Evolutionary conservation across 1,140 invertebrate species (phyloP).

Genomic region (Anoplolepis gracilipes): DNA sequence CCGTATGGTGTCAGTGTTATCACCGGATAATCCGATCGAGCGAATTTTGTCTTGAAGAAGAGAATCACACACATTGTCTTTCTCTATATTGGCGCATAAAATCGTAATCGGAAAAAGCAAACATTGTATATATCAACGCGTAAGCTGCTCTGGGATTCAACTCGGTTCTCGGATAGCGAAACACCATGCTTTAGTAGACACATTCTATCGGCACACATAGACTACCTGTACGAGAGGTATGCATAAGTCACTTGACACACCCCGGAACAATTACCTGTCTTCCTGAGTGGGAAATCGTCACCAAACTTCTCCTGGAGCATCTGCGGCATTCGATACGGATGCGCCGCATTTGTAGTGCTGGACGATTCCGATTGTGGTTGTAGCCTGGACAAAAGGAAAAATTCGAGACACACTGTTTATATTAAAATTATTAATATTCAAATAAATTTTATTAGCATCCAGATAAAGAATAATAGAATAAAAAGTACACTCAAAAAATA

Average conservation of each 20-base stretch:
- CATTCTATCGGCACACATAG: conserved; percentile 79
- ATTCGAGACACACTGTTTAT: not conserved
- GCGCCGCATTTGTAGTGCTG: conserved; percentile 86
- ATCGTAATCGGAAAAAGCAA: conserved; percentile 44
- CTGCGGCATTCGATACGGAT: conserved; percentile 90
- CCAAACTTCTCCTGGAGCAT: conserved; percentile 86
- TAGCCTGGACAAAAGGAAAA: conserved; percentile 74
- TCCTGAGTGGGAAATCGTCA: conserved; percentile 95
- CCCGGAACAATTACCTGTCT: conserved; percentile 92
- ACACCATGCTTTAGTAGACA: conserved; percentile 85
- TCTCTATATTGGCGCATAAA: conserved; percentile 27
- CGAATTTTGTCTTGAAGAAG: conserved; percentile 10
- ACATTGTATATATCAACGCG: conserved; percentile 54
- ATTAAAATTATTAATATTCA: conserved; percentile 44
- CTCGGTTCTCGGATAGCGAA: conserved; percentile 71
- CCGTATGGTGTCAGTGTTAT: not conserved
- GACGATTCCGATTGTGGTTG: conserved; percentile 83
- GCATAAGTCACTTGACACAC: conserved; percentile 57
- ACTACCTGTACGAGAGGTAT: conserved; percentile 66
- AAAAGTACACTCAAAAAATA: not conserved
- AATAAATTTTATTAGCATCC: conserved; percentile 37
- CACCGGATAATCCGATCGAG: conserved; percentile 27
- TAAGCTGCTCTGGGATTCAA: conserved; percentile 45
- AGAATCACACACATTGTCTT: not conserved
- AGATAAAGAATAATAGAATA: not conserved